These are phyloP conservation scores for Myoxocephalus aenaeus DNA, from an alignment of 2,797 vertebrate species.

Conservation along the genomic window DNA sequence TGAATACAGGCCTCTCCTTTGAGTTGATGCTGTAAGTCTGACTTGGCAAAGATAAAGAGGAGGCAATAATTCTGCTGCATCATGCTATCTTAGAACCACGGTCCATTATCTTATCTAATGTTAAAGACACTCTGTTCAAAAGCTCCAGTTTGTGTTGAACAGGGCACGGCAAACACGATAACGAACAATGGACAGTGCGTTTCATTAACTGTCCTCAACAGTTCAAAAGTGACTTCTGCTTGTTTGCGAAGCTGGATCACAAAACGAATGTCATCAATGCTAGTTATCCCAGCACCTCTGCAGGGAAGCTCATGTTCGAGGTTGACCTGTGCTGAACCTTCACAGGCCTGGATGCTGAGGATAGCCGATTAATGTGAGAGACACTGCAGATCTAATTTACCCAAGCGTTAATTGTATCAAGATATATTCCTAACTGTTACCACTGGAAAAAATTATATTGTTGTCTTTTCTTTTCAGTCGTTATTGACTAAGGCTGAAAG, in stretches of 20 bases:
- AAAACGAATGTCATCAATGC: neutral
- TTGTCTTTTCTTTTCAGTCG: conserved; percentile 33
- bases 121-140: conserved; percentile 17
- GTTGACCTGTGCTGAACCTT: conserved; percentile 18
- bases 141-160: conserved; percentile 15
- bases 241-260: conserved; percentile 29
- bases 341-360: conserved; percentile 9
- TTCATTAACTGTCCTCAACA: conserved; percentile 5
- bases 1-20: conserved; percentile 34
- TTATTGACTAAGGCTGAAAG: conserved; percentile 26
- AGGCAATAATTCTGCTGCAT: conserved; percentile 58
- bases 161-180: conserved; percentile 24
- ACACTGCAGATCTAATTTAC: conserved; percentile 11
- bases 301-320: conserved; percentile 11
- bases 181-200: conserved; percentile 13
- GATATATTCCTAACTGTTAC: neutral
- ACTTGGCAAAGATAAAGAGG: conserved; percentile 66
- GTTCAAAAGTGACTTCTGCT: conserved; percentile 28
- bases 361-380: conserved; percentile 1
- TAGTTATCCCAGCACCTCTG: conserved; percentile 27
- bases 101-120: conserved; percentile 40
- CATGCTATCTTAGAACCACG: conserved; percentile 53
- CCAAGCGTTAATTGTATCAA: neutral
- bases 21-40: conserved; percentile 49
- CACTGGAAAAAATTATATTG: conserved; percentile 9